These are phyloP conservation scores for Xanthia icteritia DNA, from an alignment of 2,888 invertebrate species.

Conservation along the genomic window DNA sequence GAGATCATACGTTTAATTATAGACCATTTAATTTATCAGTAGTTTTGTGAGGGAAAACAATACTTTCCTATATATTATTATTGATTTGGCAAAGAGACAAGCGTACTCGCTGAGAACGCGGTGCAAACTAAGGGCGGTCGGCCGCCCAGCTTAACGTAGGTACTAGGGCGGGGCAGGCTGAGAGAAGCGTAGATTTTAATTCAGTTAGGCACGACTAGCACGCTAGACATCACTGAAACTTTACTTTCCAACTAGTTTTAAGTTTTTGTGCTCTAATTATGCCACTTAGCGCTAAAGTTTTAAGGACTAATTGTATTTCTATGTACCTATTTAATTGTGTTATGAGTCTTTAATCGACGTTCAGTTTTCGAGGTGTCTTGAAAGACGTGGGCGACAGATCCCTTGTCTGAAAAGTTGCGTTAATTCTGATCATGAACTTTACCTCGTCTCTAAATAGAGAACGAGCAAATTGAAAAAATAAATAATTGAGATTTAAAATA, in stretches of 20 bases:
- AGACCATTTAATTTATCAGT: conserved; percentile 43
- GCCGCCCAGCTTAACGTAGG: conserved; percentile 64
- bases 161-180: conserved; percentile 73
- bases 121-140: conserved; percentile 74
- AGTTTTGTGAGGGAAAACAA: conserved; percentile 32
- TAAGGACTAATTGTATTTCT: conserved; percentile 9
- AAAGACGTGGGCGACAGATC: background rate
- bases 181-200: conserved; percentile 77
- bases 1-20: background rate
- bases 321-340: conserved; percentile 10
- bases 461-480: background rate
- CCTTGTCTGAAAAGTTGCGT: conserved; percentile 35
- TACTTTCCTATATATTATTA: conserved; percentile 34
- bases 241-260: conserved; percentile 29
- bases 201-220: conserved; percentile 75
- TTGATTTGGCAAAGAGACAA: conserved; percentile 60
- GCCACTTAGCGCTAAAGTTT: background rate
- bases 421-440: conserved; percentile 18
- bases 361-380: conserved; percentile 2
- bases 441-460: background rate
- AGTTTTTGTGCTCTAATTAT: conserved; percentile 24
- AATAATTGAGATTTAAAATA: conserved; percentile 4
- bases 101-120: conserved; percentile 66
- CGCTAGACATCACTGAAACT: conserved; percentile 58
- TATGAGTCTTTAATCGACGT: conserved; percentile 17